Percentiles rank a stretch among this genome's conserved stretches.
These are phyloP conservation scores for Monoplex corrugatus DNA, from an alignment of 2,888 invertebrate species.

Conservation along the genomic window DNA sequence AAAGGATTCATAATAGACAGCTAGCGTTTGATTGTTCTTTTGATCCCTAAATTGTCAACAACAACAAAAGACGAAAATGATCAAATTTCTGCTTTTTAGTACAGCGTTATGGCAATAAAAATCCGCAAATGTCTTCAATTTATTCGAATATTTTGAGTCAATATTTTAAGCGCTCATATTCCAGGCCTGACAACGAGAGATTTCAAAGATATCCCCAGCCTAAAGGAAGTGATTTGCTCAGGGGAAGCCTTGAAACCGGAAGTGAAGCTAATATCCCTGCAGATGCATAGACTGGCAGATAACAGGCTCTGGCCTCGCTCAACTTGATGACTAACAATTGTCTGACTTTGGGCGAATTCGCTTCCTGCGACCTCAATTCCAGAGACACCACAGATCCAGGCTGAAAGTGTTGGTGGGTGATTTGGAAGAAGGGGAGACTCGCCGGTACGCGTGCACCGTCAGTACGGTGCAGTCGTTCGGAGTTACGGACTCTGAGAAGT, in stretches of 20 bases:
- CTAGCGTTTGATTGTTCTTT: no score
- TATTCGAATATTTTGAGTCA: no score
- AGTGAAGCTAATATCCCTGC: conserved; percentile 6
- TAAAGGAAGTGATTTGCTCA: conserved; percentile 46
- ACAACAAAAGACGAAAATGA: no score
- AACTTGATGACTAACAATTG: neutral
- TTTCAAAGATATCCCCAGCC: conserved; percentile 34
- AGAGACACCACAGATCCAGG: neutral
- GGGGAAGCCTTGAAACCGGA: conserved; percentile 27
- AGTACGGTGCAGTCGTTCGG: neutral
- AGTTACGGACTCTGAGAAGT: neutral
- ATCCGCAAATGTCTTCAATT: no score
- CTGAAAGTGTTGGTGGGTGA: conserved; percentile 25
- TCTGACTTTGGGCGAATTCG: neutral
- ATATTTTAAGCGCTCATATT: neutral
- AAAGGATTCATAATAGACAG: no score
- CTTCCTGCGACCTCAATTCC: conserved; percentile 22
- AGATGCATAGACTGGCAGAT: neutral
- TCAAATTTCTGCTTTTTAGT: no score
- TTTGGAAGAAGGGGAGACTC: neutral
- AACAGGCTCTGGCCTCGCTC: neutral
- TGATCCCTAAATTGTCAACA: no score
- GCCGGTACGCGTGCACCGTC: conserved; percentile 29
- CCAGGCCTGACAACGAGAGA: neutral
- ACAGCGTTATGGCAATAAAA: no score